A percentile compares a stretch with the other conserved stretches of the same genome.
These are phyloP conservation scores for Drosophila truncata DNA, from an alignment of 1,140 invertebrate species.

Conservation along the genomic window DNA sequence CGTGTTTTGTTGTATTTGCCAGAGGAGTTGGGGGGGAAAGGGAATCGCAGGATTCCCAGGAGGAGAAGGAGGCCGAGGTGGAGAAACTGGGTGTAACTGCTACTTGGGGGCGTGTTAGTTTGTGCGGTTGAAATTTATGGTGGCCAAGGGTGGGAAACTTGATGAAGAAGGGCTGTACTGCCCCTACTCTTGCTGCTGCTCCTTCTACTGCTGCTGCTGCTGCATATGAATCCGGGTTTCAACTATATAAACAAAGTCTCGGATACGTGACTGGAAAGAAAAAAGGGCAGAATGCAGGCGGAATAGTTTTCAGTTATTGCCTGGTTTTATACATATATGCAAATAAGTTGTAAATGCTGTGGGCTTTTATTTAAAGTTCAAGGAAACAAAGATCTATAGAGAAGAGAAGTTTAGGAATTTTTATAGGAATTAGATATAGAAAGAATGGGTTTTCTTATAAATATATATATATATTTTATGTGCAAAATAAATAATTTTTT, in stretches of 20 bases:
- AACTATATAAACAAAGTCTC: conserved; percentile 45
- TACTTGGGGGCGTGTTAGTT: conserved; percentile 52
- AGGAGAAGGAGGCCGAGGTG: background rate
- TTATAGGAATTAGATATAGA: background rate
- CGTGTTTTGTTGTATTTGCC: conserved; percentile 51
- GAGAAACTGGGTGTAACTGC: conserved; percentile 15
- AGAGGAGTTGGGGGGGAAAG: conserved; percentile 5
- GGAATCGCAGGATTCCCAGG: conserved; percentile 5
- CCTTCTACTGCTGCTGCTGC: conserved; percentile 20
- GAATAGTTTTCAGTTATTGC: conserved; percentile 29
- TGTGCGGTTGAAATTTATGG: conserved; percentile 67
- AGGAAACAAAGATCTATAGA: background rate
- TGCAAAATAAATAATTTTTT: background rate
- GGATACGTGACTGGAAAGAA: conserved; percentile 31
- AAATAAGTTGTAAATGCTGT: conserved; percentile 22
- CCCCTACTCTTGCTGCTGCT: conserved; percentile 20
- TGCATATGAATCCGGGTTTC: conserved; percentile 19
- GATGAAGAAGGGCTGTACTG: conserved; percentile 37
- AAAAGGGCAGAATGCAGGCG: conserved; percentile 7
- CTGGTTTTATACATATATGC: background rate
- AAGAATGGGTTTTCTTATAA: too few species aligned
- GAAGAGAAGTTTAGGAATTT: background rate
- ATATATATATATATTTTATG: background rate
- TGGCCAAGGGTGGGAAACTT: conserved; percentile 10
- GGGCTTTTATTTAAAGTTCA: conserved; percentile 3